Evolutionary conservation across 2,113 vertebrate genomes (phyloP).

Genomic region (Albula glossodonta): DNA sequence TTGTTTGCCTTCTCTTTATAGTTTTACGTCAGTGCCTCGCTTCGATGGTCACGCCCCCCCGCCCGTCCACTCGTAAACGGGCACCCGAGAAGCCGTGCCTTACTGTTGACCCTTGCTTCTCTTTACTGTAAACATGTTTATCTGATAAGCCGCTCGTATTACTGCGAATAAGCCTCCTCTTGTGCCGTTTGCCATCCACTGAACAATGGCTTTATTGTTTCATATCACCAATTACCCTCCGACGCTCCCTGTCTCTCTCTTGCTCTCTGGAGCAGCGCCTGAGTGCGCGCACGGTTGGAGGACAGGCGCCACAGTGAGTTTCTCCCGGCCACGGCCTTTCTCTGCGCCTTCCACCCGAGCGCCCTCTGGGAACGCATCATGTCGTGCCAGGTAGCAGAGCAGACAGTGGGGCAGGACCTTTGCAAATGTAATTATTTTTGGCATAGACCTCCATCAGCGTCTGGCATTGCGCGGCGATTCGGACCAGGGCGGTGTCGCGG

Average conservation of each 20-base stretch:
- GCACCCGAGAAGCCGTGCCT: neutral
- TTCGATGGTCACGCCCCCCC: neutral
- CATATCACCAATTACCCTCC: neutral
- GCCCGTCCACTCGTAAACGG: neutral
- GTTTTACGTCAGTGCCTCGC: neutral
- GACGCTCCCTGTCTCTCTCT: neutral
- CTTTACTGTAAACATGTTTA: slow-evolving; percentile 16
- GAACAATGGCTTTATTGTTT: slow-evolving; percentile 30
- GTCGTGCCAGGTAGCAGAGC: no score
- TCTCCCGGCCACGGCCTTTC: no score
- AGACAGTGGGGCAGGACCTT: no score
- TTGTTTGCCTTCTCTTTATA: neutral
- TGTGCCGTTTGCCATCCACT: slow-evolving; percentile 4
- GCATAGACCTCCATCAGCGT: no score
- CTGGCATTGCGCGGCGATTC: no score
- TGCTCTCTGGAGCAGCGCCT: neutral
- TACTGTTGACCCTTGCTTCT: neutral
- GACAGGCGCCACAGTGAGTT: no score
- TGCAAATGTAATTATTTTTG: no score
- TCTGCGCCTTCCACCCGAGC: no score
- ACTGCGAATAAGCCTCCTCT: neutral
- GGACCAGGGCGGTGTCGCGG: neutral
- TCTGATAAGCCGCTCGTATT: slow-evolving; percentile 23
- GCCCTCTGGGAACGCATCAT: no score
- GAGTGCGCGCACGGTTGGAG: neutral